Conservation (phyloP, 1,140 invertebrate genomes). For the Cryptotermes secundus region DNA sequence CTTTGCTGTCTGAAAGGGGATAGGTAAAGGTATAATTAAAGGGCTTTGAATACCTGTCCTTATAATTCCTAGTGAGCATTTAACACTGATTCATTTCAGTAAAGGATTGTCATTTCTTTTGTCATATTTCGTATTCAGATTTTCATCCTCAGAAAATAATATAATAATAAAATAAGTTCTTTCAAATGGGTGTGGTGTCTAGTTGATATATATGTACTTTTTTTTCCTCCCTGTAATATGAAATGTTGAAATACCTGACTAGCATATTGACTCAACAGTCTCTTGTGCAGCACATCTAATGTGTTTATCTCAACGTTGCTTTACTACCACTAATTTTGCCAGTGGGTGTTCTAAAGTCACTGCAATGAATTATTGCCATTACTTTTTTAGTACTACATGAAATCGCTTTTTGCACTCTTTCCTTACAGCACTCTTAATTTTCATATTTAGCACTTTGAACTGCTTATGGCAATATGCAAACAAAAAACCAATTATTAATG, state of each 20-base stretch:
- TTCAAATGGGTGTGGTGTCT: constrained; percentile 19
- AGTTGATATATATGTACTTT: neutral
- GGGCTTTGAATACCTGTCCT: no score
- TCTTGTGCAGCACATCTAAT: constrained; percentile 31
- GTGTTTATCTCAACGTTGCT: constrained; percentile 10
- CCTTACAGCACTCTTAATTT: neutral
- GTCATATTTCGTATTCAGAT: no score
- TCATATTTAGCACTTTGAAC: neutral
- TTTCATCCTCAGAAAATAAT: no score
- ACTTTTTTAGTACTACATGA: neutral
- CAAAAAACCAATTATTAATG: neutral
- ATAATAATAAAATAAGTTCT: neutral
- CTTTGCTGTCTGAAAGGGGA: no score
- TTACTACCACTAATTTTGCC: constrained; percentile 28
- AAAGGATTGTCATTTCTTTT: no score
- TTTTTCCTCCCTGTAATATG: constrained; percentile 21
- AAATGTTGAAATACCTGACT: constrained; percentile 24
- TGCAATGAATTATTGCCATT: neutral
- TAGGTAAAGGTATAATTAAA: no score
- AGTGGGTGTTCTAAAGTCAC: neutral
- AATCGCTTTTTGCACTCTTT: neutral
- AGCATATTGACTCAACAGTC: constrained; percentile 25
- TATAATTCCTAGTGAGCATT: no score
- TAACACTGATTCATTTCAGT: no score
- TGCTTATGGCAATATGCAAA: neutral